Percentiles rank a stretch among this genome's conserved stretches.
Evolutionary conservation across 2,888 invertebrate species (phyloP).

Genomic region (Campoplex nolae): DNA sequence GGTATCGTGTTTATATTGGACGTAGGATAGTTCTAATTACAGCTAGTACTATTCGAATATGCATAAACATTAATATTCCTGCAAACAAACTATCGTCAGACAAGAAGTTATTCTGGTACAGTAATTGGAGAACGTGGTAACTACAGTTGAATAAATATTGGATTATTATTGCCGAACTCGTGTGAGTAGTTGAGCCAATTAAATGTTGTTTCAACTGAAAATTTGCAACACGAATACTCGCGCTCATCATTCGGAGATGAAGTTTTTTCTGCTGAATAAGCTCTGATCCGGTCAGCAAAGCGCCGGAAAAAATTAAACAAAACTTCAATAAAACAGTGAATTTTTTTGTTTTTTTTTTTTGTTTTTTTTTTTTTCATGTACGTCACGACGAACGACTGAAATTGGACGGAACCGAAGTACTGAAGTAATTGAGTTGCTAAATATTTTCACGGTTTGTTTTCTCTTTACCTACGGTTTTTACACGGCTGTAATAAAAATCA

Average conservation of each 20-base stretch:
- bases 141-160: neutral
- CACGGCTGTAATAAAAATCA: neutral
- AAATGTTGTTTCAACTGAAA: slow-evolving; percentile 13
- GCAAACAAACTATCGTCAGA: neutral
- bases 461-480: neutral
- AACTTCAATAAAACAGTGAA: neutral
- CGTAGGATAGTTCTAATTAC: neutral
- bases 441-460: neutral
- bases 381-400: neutral
- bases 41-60: neutral
- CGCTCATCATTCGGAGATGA: neutral
- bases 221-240: neutral
- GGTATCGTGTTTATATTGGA: neutral
- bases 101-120: neutral
- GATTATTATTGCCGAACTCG: neutral
- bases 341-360: neutral
- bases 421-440: neutral
- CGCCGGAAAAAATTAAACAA: neutral
- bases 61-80: neutral
- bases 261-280: neutral
- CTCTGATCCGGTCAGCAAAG: neutral
- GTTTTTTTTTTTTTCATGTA: no score
- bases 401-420: neutral
- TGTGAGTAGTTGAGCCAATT: neutral
- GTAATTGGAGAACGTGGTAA: neutral